Evolutionary conservation across 2,888 invertebrate genomes (phyloP).

Genomic region (Yponomeuta evonymella): DNA sequence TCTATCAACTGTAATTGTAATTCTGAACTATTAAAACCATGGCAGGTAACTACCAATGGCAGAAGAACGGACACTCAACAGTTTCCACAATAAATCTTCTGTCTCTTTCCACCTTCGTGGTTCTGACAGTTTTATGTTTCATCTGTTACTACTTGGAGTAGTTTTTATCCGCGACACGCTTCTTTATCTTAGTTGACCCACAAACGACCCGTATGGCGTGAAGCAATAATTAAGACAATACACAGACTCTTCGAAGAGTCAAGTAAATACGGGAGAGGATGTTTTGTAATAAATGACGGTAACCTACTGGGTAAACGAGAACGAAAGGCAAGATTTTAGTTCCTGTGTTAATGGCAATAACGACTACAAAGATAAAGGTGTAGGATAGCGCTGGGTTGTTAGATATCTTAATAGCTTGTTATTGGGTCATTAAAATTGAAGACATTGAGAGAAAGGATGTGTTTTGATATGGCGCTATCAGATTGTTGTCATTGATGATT

Average conservation of each 20-base stretch:
- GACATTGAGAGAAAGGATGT: neutral
- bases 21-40: too few species aligned
- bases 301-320: too few species aligned
- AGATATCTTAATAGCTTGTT: conserved; percentile 19
- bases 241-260: conserved; percentile 17
- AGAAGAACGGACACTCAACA: neutral
- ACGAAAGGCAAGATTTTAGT: too few species aligned
- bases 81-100: neutral
- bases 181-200: conserved; percentile 49
- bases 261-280: neutral
- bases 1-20: too few species aligned
- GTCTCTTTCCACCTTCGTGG: neutral
- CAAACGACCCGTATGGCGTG: conserved; percentile 41
- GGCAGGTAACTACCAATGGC: too few species aligned
- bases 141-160: neutral
- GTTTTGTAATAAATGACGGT: too few species aligned
- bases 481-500: too few species aligned
- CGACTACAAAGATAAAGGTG: conserved; percentile 17
- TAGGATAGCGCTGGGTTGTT: too few species aligned
- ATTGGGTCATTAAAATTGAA: conserved; percentile 20
- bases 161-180: conserved; percentile 18
- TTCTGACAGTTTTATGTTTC: conserved; percentile 29
- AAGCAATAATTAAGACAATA: conserved; percentile 59
- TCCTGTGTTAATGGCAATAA: neutral
- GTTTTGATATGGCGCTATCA: too few species aligned